These are phyloP conservation scores for Centropus bengalensis DNA, from an alignment of 2,113 vertebrate genomes.

Conservation along the genomic window DNA sequence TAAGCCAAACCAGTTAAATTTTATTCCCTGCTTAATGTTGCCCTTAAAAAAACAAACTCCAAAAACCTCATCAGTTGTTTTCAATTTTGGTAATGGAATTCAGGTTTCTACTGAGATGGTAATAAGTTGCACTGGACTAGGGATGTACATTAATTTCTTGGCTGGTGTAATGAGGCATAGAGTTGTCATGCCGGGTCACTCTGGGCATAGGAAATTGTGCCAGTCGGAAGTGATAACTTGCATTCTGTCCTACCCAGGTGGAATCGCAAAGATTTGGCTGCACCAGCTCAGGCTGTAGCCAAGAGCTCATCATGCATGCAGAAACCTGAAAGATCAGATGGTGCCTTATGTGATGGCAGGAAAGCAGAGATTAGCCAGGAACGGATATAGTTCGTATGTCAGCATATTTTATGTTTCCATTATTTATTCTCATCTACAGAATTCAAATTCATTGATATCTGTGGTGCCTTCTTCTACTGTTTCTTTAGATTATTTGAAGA, in stretches of 20 bases:
- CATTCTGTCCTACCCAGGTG: conserved; percentile 70
- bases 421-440: conserved; percentile 24
- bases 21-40: neutral
- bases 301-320: conserved; percentile 51
- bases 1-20: neutral
- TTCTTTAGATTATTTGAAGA: neutral
- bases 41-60: neutral
- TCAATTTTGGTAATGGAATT: neutral
- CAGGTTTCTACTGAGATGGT: neutral
- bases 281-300: neutral
- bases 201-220: conserved; percentile 33
- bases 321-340: conserved; percentile 53
- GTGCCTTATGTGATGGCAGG: conserved; percentile 29
- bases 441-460: neutral
- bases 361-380: conserved; percentile 32
- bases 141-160: conserved; percentile 48
- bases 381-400: neutral
- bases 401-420: conserved; percentile 7
- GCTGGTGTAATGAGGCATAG: conserved; percentile 55
- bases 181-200: conserved; percentile 42
- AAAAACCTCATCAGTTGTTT: neutral
- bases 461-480: neutral
- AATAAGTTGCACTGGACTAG: neutral
- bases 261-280: conserved; percentile 43
- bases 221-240: conserved; percentile 61